Conservation (phyloP, 2,888 invertebrate genomes). For the Criorhina ranunculi region DNA sequence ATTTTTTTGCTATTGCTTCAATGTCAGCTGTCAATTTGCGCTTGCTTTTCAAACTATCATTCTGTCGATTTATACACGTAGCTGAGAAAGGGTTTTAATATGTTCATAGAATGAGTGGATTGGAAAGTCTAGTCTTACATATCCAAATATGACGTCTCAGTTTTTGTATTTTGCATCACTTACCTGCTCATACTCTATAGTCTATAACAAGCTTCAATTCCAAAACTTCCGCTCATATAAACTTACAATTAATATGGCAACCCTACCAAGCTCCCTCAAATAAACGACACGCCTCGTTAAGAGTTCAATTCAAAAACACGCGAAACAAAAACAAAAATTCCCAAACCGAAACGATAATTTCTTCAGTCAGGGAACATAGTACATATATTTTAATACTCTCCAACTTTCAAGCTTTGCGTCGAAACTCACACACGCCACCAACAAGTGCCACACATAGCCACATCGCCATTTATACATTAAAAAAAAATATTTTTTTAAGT, state of each 20-base stretch:
- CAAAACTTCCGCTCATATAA: background rate
- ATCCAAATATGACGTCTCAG: no score
- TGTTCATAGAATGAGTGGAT: no score
- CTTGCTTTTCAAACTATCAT: no score
- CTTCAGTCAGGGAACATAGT: slow-evolving; percentile 23
- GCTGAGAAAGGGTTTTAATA: no score
- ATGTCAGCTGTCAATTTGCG: no score
- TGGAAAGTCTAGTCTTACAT: no score
- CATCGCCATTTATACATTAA: slow-evolving; percentile 27
- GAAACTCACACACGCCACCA: slow-evolving; percentile 50
- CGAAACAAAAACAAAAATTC: slow-evolving; percentile 68
- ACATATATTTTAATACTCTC: slow-evolving; percentile 33
- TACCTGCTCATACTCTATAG: no score
- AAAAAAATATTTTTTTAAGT: slow-evolving; percentile 71
- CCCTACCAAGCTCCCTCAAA: slow-evolving; percentile 29
- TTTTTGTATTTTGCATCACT: no score
- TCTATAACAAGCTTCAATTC: no score
- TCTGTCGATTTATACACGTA: no score
- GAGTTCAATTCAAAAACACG: slow-evolving; percentile 67
- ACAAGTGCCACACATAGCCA: slow-evolving; percentile 40
- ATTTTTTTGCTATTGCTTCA: no score
- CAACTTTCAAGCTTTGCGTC: slow-evolving; percentile 65
- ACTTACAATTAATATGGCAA: slow-evolving; percentile 11
- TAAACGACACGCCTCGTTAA: slow-evolving; percentile 64
- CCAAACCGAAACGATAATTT: slow-evolving; percentile 55